Evolutionary conservation across 2,113 vertebrate genomes (phyloP).

Genomic region (Tragelaphus scriptus): DNA sequence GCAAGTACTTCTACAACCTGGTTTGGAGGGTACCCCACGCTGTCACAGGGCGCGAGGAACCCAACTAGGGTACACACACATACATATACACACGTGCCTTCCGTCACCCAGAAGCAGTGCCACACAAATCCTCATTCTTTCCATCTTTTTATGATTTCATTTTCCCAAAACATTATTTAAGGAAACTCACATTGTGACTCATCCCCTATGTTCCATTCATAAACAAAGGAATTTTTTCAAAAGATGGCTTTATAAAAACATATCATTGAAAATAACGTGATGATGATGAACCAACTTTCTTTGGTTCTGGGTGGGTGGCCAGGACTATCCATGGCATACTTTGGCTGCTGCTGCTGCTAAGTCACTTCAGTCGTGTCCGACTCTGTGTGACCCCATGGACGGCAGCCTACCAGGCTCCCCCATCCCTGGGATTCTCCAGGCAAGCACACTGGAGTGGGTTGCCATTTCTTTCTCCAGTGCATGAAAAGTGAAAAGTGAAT

Average conservation of each 20-base stretch:
- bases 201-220: background rate
- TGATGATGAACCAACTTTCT: background rate
- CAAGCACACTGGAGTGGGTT: too few relatives aligned
- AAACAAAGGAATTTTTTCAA: background rate
- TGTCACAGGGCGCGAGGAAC: background rate
- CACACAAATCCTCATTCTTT: background rate
- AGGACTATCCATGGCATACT: background rate
- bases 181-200: background rate
- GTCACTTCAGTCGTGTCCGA: too few relatives aligned
- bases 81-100: background rate
- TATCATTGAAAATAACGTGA: background rate
- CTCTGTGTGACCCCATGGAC: too few relatives aligned
- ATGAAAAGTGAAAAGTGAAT: too few relatives aligned
- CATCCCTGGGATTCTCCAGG: too few relatives aligned
- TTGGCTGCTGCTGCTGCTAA: background rate
- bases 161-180: background rate
- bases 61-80: background rate
- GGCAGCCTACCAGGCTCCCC: too few relatives aligned
- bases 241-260: background rate
- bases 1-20: background rate
- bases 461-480: too few relatives aligned
- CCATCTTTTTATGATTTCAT: background rate
- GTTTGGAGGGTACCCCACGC: background rate
- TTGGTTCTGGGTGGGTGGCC: background rate
- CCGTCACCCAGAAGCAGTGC: background rate